Conservation (phyloP, 2,888 invertebrate genomes). For the Bhutanitis thaidina region DNA sequence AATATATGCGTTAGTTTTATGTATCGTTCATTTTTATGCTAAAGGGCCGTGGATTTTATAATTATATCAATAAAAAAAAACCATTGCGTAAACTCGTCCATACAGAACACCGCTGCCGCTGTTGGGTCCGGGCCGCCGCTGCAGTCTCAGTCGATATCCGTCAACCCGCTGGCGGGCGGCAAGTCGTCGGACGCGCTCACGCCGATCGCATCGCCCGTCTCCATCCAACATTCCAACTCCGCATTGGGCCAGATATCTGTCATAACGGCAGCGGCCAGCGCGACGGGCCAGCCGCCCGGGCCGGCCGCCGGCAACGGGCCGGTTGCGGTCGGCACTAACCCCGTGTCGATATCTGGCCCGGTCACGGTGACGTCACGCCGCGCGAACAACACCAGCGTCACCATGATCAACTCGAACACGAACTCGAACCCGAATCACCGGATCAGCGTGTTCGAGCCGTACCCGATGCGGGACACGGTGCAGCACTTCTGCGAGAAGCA, state of each 20-base stretch:
- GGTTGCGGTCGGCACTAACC: conserved; percentile 27
- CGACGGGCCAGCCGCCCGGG: conserved; percentile 22
- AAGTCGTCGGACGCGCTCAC: conserved; percentile 62
- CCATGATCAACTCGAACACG: conserved; percentile 71
- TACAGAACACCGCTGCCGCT: conserved; percentile 52
- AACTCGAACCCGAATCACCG: conserved; percentile 73
- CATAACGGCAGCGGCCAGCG: conserved; percentile 31
- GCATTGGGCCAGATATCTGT: conserved; percentile 60
- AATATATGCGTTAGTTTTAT: too few species aligned
- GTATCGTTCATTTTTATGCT: too few species aligned
- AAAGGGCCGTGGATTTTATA: too few species aligned
- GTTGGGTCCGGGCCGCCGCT: conserved; percentile 44
- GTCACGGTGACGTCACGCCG: conserved; percentile 82
- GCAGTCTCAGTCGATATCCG: conserved; percentile 59
- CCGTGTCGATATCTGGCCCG: conserved; percentile 75
- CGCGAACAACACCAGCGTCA: conserved; percentile 88
- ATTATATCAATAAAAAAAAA: too few species aligned
- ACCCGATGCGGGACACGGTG: conserved; percentile 94
- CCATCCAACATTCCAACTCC: conserved; percentile 61
- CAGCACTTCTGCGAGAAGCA: conserved; percentile 98
- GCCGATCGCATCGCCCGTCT: conserved; percentile 50
- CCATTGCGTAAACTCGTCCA: background rate
- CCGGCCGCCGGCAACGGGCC: conserved; percentile 2
- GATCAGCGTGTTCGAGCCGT: conserved; percentile 93
- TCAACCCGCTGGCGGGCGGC: conserved; percentile 56